These are phyloP conservation scores for Gnathonemus longibarbis DNA, from an alignment of 2,113 vertebrate genomes.

Conservation along the genomic window DNA sequence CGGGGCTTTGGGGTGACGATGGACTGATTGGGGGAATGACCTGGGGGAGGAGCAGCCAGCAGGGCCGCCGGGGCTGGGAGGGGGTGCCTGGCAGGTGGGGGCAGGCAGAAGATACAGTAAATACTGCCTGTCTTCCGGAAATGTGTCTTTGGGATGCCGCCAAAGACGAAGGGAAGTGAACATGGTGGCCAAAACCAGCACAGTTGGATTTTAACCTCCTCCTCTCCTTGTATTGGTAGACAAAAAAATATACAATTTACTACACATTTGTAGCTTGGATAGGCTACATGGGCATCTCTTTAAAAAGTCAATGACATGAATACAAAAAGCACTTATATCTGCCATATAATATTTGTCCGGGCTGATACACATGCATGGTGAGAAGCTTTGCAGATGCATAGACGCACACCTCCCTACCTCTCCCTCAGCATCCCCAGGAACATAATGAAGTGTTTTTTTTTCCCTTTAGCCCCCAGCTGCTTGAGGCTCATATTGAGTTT, in stretches of 20 bases:
- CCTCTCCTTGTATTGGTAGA: neutral
- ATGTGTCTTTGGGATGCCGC: neutral
- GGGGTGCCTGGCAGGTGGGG: neutral
- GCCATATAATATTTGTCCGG: neutral
- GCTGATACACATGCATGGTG: neutral
- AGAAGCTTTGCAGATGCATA: neutral
- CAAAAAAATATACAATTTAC: neutral
- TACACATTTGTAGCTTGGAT: neutral
- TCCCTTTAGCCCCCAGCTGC: neutral
- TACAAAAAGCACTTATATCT: neutral
- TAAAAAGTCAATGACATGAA: neutral
- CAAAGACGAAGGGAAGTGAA: neutral
- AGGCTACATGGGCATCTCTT: neutral
- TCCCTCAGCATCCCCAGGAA: neutral
- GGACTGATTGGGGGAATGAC: neutral
- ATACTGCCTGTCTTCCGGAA: neutral
- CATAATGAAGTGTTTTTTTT: constrained; percentile 1
- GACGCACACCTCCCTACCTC: neutral
- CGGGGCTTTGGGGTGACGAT: neutral
- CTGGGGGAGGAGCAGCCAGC: neutral
- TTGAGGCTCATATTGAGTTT: neutral
- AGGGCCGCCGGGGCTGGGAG: neutral
- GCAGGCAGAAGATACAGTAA: neutral
- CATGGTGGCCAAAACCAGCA: neutral
- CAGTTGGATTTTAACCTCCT: neutral